These are phyloP conservation scores for Morus bassanus DNA, from an alignment of 2,797 vertebrate genomes.

Conservation along the genomic window DNA sequence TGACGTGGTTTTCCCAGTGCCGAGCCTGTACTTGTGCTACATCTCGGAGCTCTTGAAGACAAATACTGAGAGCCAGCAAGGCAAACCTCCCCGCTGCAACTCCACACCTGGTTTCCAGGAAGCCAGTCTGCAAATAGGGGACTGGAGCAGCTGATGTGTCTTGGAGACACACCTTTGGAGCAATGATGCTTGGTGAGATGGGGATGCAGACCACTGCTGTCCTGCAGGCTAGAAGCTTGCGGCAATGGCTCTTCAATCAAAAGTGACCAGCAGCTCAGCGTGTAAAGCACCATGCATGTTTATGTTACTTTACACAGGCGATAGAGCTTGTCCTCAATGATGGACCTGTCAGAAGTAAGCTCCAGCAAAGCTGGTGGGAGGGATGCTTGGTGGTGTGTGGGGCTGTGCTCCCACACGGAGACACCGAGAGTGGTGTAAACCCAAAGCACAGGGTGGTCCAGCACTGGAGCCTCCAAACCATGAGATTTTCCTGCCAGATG, in stretches of 20 bases:
- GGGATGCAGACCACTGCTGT: background rate
- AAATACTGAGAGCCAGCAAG: background rate
- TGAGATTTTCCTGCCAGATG: background rate
- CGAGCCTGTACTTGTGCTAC: background rate
- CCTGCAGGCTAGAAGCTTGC: background rate
- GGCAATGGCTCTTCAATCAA: background rate
- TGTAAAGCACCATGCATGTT: accelerated
- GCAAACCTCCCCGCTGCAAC: background rate
- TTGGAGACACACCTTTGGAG: background rate
- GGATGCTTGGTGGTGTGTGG: accelerated
- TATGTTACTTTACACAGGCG: background rate
- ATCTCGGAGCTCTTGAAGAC: background rate
- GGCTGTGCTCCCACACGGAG: background rate
- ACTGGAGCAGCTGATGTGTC: background rate
- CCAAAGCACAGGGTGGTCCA: accelerated
- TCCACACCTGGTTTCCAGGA: background rate
- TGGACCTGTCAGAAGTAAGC: accelerated
- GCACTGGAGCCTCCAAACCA: background rate
- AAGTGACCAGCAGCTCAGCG: background rate
- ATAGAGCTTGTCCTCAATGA: background rate
- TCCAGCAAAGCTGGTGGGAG: background rate
- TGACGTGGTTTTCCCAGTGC: background rate
- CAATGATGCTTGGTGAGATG: accelerated
- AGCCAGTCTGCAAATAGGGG: background rate
- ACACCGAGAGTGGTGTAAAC: accelerated